phyloP scores from a whole-genome alignment of 2,888 invertebrate species.

The Chaetogeoica ovagalla region DNA sequence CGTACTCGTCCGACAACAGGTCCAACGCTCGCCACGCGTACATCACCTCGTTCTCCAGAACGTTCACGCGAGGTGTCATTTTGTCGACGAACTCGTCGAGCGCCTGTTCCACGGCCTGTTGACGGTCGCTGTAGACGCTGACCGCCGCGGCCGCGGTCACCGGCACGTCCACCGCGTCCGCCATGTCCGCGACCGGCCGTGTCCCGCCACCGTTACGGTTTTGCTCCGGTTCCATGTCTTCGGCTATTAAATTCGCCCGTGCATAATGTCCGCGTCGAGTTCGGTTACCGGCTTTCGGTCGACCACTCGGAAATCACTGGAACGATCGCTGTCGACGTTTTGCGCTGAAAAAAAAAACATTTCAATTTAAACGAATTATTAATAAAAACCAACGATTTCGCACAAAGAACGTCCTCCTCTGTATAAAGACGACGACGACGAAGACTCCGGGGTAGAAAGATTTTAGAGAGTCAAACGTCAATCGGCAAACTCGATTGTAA shows the following conservation, averaged over 20 bases:
- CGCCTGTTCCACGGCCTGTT: conserved; percentile 60
- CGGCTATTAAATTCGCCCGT: too few species aligned
- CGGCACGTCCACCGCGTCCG: too few species aligned
- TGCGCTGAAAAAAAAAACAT: too few species aligned
- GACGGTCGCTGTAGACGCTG: conserved; percentile 63
- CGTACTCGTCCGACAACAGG: conserved; percentile 86
- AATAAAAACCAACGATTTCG: too few species aligned
- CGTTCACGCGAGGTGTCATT: conserved; percentile 74
- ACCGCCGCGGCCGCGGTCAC: background rate
- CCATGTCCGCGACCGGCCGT: background rate
- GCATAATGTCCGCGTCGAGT: background rate
- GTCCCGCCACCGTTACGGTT: conserved; percentile 29
- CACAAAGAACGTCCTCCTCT: too few species aligned
- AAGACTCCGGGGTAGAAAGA: too few species aligned
- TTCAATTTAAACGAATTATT: too few species aligned
- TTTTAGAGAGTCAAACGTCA: too few species aligned
- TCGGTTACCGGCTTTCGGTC: background rate
- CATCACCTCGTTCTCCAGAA: conserved; percentile 83
- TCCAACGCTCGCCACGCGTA: conserved; percentile 92
- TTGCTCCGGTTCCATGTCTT: conserved; percentile 40
- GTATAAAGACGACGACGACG: too few species aligned
- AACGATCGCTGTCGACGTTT: too few species aligned
- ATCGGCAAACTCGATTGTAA: too few species aligned
- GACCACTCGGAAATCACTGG: too few species aligned
- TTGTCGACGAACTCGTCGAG: conserved; percentile 91